These are phyloP conservation scores for Drosophila macrothrix DNA, from an alignment of 2,888 invertebrate genomes.

Conservation along the genomic window DNA sequence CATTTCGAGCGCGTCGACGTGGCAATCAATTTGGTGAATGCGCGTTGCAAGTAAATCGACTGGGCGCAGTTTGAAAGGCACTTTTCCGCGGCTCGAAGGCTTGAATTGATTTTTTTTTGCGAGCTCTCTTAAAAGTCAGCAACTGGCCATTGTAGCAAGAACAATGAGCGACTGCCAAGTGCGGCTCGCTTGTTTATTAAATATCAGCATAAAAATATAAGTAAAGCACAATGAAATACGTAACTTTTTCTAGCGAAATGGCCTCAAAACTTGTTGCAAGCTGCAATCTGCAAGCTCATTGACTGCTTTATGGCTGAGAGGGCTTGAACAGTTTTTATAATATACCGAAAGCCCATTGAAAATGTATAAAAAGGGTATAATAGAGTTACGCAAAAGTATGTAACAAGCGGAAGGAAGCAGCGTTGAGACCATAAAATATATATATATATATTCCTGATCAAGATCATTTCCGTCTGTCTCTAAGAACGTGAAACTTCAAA, in stretches of 20 bases:
- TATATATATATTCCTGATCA: background rate
- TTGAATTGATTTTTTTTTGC: slow-evolving; percentile 24
- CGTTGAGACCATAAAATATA: too few relatives aligned
- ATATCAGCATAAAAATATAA: slow-evolving; percentile 7
- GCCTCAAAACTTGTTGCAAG: slow-evolving; percentile 16
- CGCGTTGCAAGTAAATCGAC: slow-evolving; percentile 58
- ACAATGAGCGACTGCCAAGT: slow-evolving; percentile 18
- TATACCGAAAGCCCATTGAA: background rate
- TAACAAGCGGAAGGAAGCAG: background rate
- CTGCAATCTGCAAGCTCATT: slow-evolving; percentile 3
- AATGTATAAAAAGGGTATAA: background rate
- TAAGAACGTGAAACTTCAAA: background rate
- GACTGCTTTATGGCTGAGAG: slow-evolving; percentile 14
- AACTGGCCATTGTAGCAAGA: slow-evolving; percentile 11
- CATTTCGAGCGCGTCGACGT: slow-evolving; percentile 53
- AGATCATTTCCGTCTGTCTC: background rate
- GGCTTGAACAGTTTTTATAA: slow-evolving; percentile 1
- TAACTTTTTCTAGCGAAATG: slow-evolving; percentile 27
- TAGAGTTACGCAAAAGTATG: background rate
- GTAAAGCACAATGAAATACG: slow-evolving; percentile 19
- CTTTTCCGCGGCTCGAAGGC: slow-evolving; percentile 3
- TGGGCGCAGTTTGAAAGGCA: slow-evolving; percentile 23
- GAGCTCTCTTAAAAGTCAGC: slow-evolving; percentile 7
- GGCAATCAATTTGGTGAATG: slow-evolving; percentile 68
- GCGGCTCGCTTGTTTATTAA: slow-evolving; percentile 11